A percentile compares a stretch with the other conserved stretches of the same genome.
These are phyloP conservation scores for Sturnus vulgaris DNA, from an alignment of 2,113 vertebrate species.

Conservation along the genomic window DNA sequence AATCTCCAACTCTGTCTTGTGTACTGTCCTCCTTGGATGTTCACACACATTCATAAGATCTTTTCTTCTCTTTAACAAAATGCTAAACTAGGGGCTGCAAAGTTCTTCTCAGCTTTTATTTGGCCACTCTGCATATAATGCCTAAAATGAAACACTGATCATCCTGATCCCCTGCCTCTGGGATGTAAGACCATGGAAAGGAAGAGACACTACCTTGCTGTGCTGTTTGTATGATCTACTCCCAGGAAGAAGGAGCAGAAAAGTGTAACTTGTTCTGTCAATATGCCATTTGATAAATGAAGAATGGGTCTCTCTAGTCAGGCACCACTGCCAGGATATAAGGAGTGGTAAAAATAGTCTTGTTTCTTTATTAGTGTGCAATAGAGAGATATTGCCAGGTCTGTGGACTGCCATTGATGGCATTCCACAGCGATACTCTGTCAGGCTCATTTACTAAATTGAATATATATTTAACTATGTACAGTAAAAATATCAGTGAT, in stretches of 20 bases:
- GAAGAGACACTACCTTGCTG: neutral
- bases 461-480: neutral
- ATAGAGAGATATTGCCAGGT: neutral
- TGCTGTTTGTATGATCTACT: neutral
- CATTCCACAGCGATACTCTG: neutral
- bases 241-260: neutral
- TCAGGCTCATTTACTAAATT: neutral
- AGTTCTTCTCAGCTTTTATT: neutral
- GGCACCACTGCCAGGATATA: neutral
- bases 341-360: neutral
- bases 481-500: neutral
- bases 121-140: neutral
- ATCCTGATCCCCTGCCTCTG: neutral
- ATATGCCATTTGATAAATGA: neutral
- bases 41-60: neutral
- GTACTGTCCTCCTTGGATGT: neutral
- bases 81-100: neutral
- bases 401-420: neutral
- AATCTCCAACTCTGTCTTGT: neutral
- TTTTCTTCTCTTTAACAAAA: neutral
- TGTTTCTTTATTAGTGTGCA: neutral
- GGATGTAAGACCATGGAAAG: neutral
- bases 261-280: neutral
- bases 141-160: neutral
- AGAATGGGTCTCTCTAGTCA: neutral